Evolutionary conservation across 1,140 invertebrate species (phyloP).

Genomic region (Rhopalosiphum maidis): DNA sequence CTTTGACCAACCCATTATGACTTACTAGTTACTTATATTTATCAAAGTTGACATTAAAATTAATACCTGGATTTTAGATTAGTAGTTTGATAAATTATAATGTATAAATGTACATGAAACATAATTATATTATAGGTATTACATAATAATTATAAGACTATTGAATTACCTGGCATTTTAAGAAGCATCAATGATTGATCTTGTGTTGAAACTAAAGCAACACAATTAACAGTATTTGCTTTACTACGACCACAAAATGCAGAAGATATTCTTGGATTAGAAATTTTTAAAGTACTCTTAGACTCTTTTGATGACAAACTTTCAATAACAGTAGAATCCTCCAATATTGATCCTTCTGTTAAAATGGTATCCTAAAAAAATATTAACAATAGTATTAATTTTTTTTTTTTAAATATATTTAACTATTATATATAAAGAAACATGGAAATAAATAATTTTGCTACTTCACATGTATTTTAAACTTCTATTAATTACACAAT

Average conservation of each 20-base stretch:
- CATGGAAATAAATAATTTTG: background rate
- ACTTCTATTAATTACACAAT: too few relatives aligned
- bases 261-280: conserved; percentile 51
- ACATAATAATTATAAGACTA: background rate
- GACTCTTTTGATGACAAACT: conserved; percentile 47
- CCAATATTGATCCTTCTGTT: conserved; percentile 50
- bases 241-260: conserved; percentile 54
- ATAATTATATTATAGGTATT: background rate
- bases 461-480: too few relatives aligned
- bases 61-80: background rate
- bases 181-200: conserved; percentile 57
- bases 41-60: background rate
- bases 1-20: too few relatives aligned
- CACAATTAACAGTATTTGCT: conserved; percentile 58
- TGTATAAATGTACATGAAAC: background rate
- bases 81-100: background rate
- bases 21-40: background rate
- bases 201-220: conserved; percentile 39
- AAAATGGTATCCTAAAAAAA: conserved; percentile 26
- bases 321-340: conserved; percentile 44
- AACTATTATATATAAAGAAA: background rate
- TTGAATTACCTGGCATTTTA: conserved; percentile 57
- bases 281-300: conserved; percentile 26
- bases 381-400: background rate
- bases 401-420: background rate